Evolutionary conservation across 1,140 invertebrate species (phyloP).

Genomic region (Macrotrachela quadricornifera): DNA sequence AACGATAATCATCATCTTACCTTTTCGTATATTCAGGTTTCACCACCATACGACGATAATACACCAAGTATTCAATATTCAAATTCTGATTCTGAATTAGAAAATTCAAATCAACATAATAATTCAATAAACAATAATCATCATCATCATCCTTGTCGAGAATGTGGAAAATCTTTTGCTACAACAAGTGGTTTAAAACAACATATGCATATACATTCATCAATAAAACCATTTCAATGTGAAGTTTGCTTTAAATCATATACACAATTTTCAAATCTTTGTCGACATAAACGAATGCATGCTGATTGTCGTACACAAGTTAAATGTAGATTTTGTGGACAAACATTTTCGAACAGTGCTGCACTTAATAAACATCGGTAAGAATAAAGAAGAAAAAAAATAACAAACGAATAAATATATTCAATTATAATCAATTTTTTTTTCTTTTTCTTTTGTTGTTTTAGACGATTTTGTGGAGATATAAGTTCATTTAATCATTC

Average conservation of each 20-base stretch:
- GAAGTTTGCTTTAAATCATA: conserved; percentile 55
- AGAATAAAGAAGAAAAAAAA: too few relatives aligned
- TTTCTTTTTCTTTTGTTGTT: too few relatives aligned
- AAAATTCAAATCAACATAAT: not conserved
- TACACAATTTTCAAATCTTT: conserved; percentile 98
- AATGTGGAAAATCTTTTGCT: conserved; percentile 94
- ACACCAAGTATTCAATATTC: not conserved
- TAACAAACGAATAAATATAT: too few relatives aligned
- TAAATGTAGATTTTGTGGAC: conserved; percentile 4
- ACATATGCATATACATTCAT: conserved; percentile 96
- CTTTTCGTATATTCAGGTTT: too few relatives aligned
- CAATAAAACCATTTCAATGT: conserved; percentile 80
- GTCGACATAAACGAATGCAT: conserved; percentile 98
- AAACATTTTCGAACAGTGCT: not conserved
- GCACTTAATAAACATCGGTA: not conserved
- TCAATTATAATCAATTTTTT: too few relatives aligned
- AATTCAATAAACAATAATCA: not conserved
- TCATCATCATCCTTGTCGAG: conserved; percentile 45
- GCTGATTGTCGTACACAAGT: conserved; percentile 33
- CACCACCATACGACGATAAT: too few relatives aligned
- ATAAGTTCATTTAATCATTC: too few relatives aligned
- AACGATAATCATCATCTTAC: too few relatives aligned
- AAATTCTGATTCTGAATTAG: not conserved
- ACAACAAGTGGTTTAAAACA: conserved; percentile 92
- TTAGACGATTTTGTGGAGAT: too few relatives aligned